These are phyloP conservation scores for Sesamia nonagrioides DNA, from an alignment of 1,140 invertebrate species.

Conservation along the genomic window DNA sequence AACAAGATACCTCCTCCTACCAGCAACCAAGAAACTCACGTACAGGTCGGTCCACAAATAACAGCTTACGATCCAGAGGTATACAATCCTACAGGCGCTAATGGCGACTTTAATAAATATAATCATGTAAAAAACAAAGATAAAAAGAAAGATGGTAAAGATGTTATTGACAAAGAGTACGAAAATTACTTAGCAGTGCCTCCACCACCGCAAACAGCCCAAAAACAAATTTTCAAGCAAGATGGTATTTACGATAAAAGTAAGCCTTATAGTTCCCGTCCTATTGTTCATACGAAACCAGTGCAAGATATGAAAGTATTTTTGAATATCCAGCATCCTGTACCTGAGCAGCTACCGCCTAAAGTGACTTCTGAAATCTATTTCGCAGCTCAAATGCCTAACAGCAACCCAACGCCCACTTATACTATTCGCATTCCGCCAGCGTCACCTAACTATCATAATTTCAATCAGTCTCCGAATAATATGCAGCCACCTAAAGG, in stretches of 20 bases:
- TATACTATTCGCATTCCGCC: slow-evolving; percentile 78
- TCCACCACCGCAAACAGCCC: slow-evolving; percentile 74
- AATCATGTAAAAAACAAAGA: slow-evolving; percentile 61
- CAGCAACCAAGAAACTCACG: slow-evolving; percentile 83
- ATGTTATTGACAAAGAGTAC: slow-evolving; percentile 83
- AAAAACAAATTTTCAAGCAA: slow-evolving; percentile 69
- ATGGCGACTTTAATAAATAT: slow-evolving; percentile 71
- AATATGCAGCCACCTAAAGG: slow-evolving; percentile 43
- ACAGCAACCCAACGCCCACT: slow-evolving; percentile 70
- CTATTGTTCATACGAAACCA: slow-evolving; percentile 76
- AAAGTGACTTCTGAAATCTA: slow-evolving; percentile 87
- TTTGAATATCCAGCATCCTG: slow-evolving; percentile 79
- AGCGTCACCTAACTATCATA: slow-evolving; percentile 48
- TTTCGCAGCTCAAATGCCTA: slow-evolving; percentile 82
- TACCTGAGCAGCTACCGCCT: slow-evolving; percentile 74
- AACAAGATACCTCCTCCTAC: slow-evolving; percentile 77
- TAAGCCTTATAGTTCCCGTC: slow-evolving; percentile 72
- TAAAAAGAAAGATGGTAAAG: slow-evolving; percentile 71
- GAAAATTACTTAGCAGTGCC: slow-evolving; percentile 85
- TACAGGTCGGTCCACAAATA: slow-evolving; percentile 81
- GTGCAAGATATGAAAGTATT: slow-evolving; percentile 81
- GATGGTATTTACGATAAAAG: slow-evolving; percentile 70
- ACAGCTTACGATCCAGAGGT: slow-evolving; percentile 79
- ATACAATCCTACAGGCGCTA: slow-evolving; percentile 61
- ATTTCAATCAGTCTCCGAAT: slow-evolving; percentile 53